phyloP scores from a whole-genome alignment of 37 sponge, comb jelly and placozoan genomes.

The Beroe ovata region DNA sequence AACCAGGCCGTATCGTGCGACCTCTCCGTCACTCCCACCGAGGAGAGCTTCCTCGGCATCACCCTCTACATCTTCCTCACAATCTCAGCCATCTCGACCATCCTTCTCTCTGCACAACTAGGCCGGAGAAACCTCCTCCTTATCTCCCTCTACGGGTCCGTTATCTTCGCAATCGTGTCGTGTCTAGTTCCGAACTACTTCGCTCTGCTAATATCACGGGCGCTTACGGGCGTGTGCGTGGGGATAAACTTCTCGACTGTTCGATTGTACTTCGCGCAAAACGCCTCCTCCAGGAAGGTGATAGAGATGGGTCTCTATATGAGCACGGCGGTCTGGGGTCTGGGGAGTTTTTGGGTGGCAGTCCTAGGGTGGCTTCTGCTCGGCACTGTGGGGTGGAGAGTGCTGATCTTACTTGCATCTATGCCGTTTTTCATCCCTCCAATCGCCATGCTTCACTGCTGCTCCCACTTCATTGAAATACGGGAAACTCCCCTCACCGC shows the following conservation, averaged over 20 bases:
- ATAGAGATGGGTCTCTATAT: not conserved
- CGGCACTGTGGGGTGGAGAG: not conserved
- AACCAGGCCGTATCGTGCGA: not conserved
- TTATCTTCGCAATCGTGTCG: not conserved
- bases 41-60: not conserved
- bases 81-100: not conserved
- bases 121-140: not conserved
- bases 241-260: not conserved
- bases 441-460: not conserved
- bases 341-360: not conserved
- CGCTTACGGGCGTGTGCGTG: not conserved
- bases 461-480: not conserved
- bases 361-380: not conserved
- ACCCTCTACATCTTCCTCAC: not conserved
- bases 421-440: not conserved
- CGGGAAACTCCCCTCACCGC: not conserved
- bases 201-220: not conserved
- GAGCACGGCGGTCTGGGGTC: not conserved
- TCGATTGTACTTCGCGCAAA: not conserved
- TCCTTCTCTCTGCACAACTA: not conserved
- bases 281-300: not conserved
- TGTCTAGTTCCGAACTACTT: not conserved
- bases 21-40: not conserved
- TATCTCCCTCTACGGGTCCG: not conserved
- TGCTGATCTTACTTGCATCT: not conserved